A percentile compares a stretch with the other conserved stretches of the same genome.
Evolutionary conservation across 2,888 invertebrate genomes (phyloP).

Genomic region (Hermaeophaga mercurialis): DNA sequence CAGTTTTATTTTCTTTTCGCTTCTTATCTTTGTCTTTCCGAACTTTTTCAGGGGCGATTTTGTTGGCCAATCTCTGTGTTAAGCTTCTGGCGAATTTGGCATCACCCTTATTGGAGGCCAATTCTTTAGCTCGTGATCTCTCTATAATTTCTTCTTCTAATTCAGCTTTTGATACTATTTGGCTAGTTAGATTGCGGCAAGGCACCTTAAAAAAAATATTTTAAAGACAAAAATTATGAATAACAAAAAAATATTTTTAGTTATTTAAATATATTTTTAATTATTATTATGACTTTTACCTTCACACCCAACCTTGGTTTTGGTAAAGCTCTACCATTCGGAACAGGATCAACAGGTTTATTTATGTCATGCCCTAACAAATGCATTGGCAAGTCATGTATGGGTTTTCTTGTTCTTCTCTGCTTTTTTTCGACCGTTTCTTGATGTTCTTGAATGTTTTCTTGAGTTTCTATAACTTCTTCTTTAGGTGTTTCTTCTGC

Average conservation of each 20-base stretch:
- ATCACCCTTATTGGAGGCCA: slow-evolving; percentile 56
- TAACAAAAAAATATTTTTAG: too few species aligned
- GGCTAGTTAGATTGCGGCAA: slow-evolving; percentile 58
- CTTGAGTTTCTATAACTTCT: too few species aligned
- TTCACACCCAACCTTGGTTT: slow-evolving; percentile 58
- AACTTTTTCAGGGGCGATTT: slow-evolving; percentile 36
- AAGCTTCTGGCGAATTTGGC: slow-evolving; percentile 62
- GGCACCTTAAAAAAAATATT: slow-evolving; percentile 24
- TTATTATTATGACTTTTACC: slow-evolving; percentile 41
- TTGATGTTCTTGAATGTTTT: neutral
- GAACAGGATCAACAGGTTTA: slow-evolving; percentile 54
- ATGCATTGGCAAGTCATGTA: slow-evolving; percentile 52
- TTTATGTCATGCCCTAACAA: slow-evolving; percentile 56
- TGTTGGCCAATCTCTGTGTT: slow-evolving; percentile 55
- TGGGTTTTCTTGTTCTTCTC: slow-evolving; percentile 40
- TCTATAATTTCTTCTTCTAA: slow-evolving; percentile 63
- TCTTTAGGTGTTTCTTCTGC: neutral
- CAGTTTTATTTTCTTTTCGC: slow-evolving; percentile 5
- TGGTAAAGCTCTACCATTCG: slow-evolving; percentile 52
- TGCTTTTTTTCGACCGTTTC: slow-evolving; percentile 10
- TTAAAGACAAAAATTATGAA: too few species aligned
- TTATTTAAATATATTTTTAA: too few species aligned
- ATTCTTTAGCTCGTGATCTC: slow-evolving; percentile 54
- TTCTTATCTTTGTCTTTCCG: neutral
- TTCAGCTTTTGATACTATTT: slow-evolving; percentile 62